Percentiles rank a stretch among this genome's conserved stretches.
Conservation (phyloP, 2,113 vertebrate genomes). For the Semnopithecus entellus region DNA sequence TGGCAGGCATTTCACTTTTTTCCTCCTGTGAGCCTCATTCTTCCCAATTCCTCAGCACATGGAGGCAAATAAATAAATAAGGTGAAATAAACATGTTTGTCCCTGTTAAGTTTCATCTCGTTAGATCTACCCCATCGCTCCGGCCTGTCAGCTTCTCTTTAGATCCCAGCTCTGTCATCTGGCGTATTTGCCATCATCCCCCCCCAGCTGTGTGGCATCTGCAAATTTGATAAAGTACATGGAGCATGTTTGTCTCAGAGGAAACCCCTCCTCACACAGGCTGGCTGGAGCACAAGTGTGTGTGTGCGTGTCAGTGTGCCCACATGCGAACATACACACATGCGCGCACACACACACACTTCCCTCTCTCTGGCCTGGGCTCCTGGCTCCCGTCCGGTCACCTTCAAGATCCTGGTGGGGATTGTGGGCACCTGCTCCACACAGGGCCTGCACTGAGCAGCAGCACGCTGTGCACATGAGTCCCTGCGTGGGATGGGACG, state of each 20-base stretch:
- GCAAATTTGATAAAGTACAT: slow-evolving; percentile 46
- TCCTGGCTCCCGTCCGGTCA: not conserved
- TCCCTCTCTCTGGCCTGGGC: not conserved
- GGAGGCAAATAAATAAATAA: slow-evolving; percentile 47
- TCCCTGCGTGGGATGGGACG: not conserved
- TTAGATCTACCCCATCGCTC: slow-evolving; percentile 39
- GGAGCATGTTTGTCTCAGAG: not conserved
- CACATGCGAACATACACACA: accelerated
- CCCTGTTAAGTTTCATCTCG: slow-evolving; percentile 53
- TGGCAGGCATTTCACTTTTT: accelerated
- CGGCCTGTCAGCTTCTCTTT: slow-evolving; percentile 48
- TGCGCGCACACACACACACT: accelerated
- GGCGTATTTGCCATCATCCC: not conserved
- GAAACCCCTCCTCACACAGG: not conserved
- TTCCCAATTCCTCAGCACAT: accelerated
- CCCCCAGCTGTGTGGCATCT: slow-evolving; percentile 42
- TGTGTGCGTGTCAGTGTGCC: accelerated
- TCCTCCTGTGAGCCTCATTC: not conserved
- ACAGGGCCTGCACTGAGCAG: not conserved
- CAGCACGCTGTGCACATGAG: accelerated
- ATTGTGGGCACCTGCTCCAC: not conserved
- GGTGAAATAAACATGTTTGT: not conserved
- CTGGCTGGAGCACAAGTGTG: not conserved
- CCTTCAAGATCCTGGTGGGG: not conserved
- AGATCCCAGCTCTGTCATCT: slow-evolving; percentile 48